These are phyloP conservation scores for Polylopha cassiicola DNA, from an alignment of 2,888 invertebrate genomes.

Conservation along the genomic window DNA sequence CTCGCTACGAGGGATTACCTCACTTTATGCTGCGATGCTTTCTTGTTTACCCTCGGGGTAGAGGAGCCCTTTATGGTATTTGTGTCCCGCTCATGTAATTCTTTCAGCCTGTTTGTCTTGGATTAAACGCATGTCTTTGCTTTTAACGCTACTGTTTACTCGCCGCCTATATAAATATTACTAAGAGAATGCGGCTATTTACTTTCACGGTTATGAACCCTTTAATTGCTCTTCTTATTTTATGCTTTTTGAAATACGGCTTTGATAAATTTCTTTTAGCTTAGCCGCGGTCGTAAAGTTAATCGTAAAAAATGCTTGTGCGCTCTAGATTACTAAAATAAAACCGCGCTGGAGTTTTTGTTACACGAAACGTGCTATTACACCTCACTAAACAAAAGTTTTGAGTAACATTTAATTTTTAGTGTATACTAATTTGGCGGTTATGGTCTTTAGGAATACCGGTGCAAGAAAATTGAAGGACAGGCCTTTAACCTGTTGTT, in stretches of 20 bases:
- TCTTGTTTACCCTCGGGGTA: slow-evolving; percentile 55
- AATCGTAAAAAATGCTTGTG: slow-evolving; percentile 44
- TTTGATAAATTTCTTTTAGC: slow-evolving; percentile 50
- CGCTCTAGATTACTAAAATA: slow-evolving; percentile 46
- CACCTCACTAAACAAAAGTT: slow-evolving; percentile 5
- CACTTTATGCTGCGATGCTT: slow-evolving; percentile 51
- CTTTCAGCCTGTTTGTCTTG: slow-evolving; percentile 70
- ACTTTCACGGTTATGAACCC: slow-evolving; percentile 58
- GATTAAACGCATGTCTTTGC: slow-evolving; percentile 73
- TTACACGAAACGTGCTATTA: slow-evolving; percentile 10
- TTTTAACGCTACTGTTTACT: slow-evolving; percentile 72
- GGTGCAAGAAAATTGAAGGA: too few species aligned
- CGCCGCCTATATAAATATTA: slow-evolving; percentile 67
- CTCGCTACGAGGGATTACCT: slow-evolving; percentile 60
- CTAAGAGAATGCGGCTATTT: slow-evolving; percentile 59
- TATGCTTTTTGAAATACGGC: slow-evolving; percentile 59
- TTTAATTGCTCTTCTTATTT: slow-evolving; percentile 69
- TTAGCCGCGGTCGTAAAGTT: slow-evolving; percentile 54
- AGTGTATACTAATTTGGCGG: too few species aligned
- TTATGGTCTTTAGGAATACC: too few species aligned
- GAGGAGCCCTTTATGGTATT: slow-evolving; percentile 54
- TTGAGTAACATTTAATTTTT: too few species aligned
- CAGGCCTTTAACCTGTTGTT: too few species aligned
- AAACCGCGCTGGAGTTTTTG: slow-evolving; percentile 23
- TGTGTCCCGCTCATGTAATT: slow-evolving; percentile 65